phyloP scores from a whole-genome alignment of 2,888 invertebrate genomes.

The Graphium colonna region DNA sequence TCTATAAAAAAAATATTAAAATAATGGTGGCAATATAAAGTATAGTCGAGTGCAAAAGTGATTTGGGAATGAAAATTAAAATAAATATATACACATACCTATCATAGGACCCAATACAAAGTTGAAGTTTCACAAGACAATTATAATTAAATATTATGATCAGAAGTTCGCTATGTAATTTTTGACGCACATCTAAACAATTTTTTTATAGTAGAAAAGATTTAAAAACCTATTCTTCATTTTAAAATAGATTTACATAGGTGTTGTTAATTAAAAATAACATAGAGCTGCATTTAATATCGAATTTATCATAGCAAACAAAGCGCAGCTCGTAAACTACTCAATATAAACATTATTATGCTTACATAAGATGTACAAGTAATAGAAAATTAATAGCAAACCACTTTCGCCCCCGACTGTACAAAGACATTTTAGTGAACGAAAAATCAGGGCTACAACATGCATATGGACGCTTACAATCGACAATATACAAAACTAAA shows the following conservation, averaged over 20 bases:
- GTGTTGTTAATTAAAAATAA: too few species aligned
- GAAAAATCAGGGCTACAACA: conserved; percentile 51
- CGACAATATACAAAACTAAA: conserved; percentile 49
- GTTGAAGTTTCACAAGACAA: too few species aligned
- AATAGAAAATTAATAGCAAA: background rate
- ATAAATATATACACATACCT: too few species aligned
- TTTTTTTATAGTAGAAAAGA: too few species aligned
- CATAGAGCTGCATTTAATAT: too few species aligned
- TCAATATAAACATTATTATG: background rate
- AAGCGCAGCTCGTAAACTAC: background rate
- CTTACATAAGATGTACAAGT: background rate
- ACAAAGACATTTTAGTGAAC: conserved; percentile 53
- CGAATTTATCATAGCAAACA: too few species aligned
- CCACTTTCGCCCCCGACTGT: conserved; percentile 42
- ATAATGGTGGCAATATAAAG: conserved; percentile 39
- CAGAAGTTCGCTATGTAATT: too few species aligned
- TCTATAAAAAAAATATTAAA: conserved; percentile 22
- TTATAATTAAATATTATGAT: too few species aligned
- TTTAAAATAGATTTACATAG: too few species aligned
- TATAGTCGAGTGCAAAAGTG: conserved; percentile 47
- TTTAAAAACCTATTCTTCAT: too few species aligned
- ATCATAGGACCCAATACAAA: too few species aligned
- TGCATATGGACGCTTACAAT: conserved; percentile 61
- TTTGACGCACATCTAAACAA: too few species aligned
- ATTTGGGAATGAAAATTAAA: background rate